A percentile compares a stretch with the other conserved stretches of the same genome.
Conservation (phyloP, 2,797 vertebrate genomes). For the Chaetodon trifasciatus region DNA sequence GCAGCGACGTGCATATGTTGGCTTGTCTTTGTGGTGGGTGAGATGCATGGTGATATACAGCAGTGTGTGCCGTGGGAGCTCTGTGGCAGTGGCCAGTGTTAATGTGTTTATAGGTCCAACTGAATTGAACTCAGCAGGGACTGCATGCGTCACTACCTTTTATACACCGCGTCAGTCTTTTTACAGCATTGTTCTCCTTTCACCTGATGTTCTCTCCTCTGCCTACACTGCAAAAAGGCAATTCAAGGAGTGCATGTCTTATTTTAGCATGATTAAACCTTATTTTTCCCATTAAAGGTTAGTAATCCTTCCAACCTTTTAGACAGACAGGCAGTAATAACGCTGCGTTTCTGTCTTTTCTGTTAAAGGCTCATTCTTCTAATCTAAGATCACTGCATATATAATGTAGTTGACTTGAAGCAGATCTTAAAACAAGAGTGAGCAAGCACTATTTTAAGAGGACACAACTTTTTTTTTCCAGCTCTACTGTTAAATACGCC, state of each 20-base stretch:
- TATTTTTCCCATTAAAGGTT: not conserved
- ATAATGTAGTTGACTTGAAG: not conserved
- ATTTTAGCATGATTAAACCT: not conserved
- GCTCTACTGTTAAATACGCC: not conserved
- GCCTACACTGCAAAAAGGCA: not conserved
- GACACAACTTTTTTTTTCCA: not conserved
- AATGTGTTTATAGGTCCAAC: constrained; percentile 39
- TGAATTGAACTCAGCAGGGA: constrained; percentile 41
- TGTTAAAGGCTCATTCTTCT: not conserved
- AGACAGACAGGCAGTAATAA: not conserved
- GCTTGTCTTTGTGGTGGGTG: not conserved
- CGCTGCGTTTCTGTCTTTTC: not conserved
- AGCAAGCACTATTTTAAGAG: not conserved
- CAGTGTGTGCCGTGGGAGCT: constrained; percentile 1
- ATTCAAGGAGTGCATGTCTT: not conserved
- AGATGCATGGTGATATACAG: constrained; percentile 9
- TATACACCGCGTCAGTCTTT: constrained; percentile 21
- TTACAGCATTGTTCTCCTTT: constrained; percentile 22
- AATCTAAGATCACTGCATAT: not conserved
- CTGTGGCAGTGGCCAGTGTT: constrained; percentile 12
- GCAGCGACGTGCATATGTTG: not conserved
- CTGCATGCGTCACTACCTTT: constrained; percentile 29
- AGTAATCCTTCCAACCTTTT: not conserved
- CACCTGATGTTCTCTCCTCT: constrained; percentile 13
- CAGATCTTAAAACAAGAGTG: not conserved